phyloP scores from a whole-genome alignment of 1,140 invertebrate genomes.

The Wiebesia pumilae region DNA sequence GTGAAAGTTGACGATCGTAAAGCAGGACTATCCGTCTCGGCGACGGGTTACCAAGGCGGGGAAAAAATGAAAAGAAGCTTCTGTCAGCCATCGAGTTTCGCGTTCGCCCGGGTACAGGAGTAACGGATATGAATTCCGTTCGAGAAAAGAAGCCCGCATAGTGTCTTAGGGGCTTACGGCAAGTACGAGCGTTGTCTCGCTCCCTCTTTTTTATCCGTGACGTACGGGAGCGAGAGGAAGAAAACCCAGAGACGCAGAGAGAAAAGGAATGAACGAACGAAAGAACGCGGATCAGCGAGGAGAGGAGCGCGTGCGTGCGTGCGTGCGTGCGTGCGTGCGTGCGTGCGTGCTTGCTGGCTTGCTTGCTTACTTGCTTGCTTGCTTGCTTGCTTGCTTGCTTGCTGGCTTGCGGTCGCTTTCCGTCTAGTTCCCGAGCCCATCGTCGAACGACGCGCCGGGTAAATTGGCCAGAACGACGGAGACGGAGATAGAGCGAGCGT shows the following conservation, averaged over 20 bases:
- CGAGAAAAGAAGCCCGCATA: neutral
- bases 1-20: neutral
- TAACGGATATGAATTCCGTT: neutral
- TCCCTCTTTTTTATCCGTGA: neutral
- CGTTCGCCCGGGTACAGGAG: neutral
- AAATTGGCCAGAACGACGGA: slow-evolving; percentile 13
- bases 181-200: too few species aligned
- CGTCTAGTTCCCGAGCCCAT: neutral
- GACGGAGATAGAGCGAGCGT: neutral
- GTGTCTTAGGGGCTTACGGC: too few species aligned
- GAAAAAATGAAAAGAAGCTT: too few species aligned
- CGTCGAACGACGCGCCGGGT: neutral
- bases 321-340: too few species aligned
- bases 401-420: slow-evolving; percentile 14
- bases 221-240: neutral
- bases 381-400: too few species aligned
- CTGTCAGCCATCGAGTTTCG: neutral
- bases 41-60: too few species aligned
- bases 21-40: too few species aligned
- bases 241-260: neutral
- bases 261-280: neutral
- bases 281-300: neutral
- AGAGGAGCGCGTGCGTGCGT: neutral
- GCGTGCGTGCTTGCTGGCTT: too few species aligned
- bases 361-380: too few species aligned